Evolutionary conservation across 2,797 vertebrate species (phyloP).

Genomic region (Lerista edwardsae): DNA sequence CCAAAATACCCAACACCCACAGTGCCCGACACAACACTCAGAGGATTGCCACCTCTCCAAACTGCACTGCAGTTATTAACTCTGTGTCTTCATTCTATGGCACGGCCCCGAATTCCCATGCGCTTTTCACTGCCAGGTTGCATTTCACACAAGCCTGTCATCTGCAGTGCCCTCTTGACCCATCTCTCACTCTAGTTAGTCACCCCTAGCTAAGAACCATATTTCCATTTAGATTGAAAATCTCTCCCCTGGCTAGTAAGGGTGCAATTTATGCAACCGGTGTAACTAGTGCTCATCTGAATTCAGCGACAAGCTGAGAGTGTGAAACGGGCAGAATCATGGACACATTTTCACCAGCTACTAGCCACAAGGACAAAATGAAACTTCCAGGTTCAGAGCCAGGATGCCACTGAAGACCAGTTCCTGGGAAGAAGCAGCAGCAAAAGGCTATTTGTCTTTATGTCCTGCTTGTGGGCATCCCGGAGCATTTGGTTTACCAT

Average conservation of each 20-base stretch:
- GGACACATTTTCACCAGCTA: no score
- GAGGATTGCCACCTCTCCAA: neutral
- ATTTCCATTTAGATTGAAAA: neutral
- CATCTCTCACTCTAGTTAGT: neutral
- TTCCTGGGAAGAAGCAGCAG: no score
- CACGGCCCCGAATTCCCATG: neutral
- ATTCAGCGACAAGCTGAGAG: neutral
- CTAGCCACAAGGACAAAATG: no score
- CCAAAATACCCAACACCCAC: neutral
- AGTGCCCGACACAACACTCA: neutral
- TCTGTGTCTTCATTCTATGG: neutral
- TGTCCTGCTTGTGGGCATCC: no score
- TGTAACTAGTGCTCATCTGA: neutral
- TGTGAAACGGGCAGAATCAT: no score
- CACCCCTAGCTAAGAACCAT: neutral
- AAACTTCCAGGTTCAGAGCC: no score
- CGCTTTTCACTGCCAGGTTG: constrained; percentile 8
- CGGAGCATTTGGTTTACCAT: no score
- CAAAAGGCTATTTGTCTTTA: no score
- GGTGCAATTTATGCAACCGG: neutral
- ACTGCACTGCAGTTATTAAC: neutral
- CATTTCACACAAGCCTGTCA: constrained; percentile 19
- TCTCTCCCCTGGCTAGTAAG: neutral
- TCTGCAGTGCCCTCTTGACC: neutral
- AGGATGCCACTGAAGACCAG: no score